phyloP scores from a whole-genome alignment of 2,888 invertebrate species.

The Aporophyla nigra region DNA sequence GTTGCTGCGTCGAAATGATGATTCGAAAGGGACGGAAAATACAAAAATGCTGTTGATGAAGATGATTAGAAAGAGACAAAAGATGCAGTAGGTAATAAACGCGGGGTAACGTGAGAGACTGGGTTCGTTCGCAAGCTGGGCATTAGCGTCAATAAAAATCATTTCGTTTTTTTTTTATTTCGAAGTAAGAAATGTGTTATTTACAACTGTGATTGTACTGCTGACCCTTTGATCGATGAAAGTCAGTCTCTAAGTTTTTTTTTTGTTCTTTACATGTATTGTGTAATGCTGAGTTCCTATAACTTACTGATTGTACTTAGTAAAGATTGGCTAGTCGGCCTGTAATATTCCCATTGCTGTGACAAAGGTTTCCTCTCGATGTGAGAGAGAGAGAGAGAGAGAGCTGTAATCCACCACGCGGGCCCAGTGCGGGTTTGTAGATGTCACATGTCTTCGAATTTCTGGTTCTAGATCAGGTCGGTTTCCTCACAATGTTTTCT shows the following conservation, averaged over 20 bases:
- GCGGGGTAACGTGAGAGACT: slow-evolving; percentile 62
- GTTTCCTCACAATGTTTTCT: too few species aligned
- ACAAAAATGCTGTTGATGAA: slow-evolving; percentile 36
- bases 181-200: slow-evolving; percentile 66
- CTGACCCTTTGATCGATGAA: slow-evolving; percentile 60
- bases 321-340: not conserved
- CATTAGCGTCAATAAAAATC: slow-evolving; percentile 74
- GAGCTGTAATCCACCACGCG: too few species aligned
- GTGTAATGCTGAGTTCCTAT: slow-evolving; percentile 13
- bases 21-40: slow-evolving; percentile 54
- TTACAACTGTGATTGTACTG: slow-evolving; percentile 62
- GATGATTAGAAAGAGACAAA: slow-evolving; percentile 60
- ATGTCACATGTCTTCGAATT: too few species aligned
- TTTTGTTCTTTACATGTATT: slow-evolving; percentile 12
- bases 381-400: too few species aligned
- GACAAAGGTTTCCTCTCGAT: too few species aligned
- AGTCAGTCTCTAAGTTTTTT: slow-evolving; percentile 41
- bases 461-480: too few species aligned
- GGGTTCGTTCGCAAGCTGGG: slow-evolving; percentile 64
- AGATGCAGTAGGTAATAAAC: slow-evolving; percentile 60
- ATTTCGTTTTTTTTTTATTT: slow-evolving; percentile 65
- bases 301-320: not conserved
- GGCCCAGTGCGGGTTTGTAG: too few species aligned
- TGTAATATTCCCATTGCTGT: too few species aligned
- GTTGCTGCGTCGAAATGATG: slow-evolving; percentile 55